Evolutionary conservation across 2,113 vertebrate species (phyloP).

Genomic region (Bubo bubo): DNA sequence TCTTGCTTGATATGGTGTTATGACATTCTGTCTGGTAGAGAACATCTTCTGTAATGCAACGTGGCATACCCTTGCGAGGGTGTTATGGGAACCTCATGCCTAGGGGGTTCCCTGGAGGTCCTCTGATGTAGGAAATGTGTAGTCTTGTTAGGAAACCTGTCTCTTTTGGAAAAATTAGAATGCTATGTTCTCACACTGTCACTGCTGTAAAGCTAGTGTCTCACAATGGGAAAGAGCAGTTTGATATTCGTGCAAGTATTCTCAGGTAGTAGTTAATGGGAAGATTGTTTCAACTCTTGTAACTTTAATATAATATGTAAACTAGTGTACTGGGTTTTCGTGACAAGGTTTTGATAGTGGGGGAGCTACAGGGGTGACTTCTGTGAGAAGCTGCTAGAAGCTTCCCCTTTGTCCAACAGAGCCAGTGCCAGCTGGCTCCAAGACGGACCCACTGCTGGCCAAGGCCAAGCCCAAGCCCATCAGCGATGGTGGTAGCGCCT

Average conservation of each 20-base stretch:
- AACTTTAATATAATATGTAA: background rate
- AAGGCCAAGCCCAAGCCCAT: background rate
- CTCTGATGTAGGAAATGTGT: background rate
- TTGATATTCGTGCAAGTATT: background rate
- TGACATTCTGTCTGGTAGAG: background rate
- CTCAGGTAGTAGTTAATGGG: background rate
- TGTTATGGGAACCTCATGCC: background rate
- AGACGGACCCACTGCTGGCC: background rate
- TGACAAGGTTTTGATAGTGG: background rate
- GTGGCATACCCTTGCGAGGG: background rate
- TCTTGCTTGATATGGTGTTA: background rate
- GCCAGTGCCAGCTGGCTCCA: fast-evolving
- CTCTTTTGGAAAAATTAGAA: background rate
- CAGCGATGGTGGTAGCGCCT: fast-evolving
- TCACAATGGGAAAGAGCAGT: background rate
- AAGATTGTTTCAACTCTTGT: background rate
- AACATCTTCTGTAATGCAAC: background rate
- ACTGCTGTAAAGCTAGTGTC: background rate
- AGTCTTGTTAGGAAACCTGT: background rate
- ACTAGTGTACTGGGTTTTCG: background rate
- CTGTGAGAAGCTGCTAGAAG: background rate
- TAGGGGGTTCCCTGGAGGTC: background rate
- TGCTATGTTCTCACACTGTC: background rate
- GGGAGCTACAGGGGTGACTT: background rate
- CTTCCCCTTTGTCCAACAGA: background rate